A percentile compares a stretch with the other conserved stretches of the same genome.
Conservation (phyloP, 2,797 vertebrate species). For the Scolopax rusticola region DNA sequence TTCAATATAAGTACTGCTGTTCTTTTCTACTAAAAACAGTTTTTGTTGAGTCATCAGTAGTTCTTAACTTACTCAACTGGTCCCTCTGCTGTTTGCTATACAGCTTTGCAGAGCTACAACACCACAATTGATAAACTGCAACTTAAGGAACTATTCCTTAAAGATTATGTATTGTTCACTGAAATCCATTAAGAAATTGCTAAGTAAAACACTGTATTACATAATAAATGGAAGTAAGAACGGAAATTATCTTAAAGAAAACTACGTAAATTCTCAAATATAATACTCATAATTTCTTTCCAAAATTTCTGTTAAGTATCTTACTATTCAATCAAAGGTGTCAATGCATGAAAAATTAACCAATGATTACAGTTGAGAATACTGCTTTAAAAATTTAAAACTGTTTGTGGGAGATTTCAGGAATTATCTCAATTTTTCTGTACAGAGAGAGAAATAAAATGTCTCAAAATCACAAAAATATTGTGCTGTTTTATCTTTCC, state of each 20-base stretch:
- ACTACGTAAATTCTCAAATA: neutral
- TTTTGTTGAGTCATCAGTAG: neutral
- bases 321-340: neutral
- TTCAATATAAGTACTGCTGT: neutral
- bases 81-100: slow-evolving; percentile 54
- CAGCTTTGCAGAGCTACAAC: neutral
- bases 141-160: neutral
- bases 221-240: neutral
- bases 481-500: neutral
- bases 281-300: neutral
- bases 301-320: neutral
- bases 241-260: neutral
- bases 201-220: neutral
- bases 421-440: neutral
- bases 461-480: neutral
- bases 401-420: neutral
- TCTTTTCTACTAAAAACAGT: neutral
- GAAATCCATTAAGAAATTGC: neutral
- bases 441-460: neutral
- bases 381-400: neutral
- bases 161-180: neutral
- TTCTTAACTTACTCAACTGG: neutral
- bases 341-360: neutral
- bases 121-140: neutral
- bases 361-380: neutral